Percentiles rank a stretch among this genome's conserved stretches.
These are phyloP conservation scores for Mamestra configurata DNA, from an alignment of 1,140 invertebrate species.

Conservation along the genomic window DNA sequence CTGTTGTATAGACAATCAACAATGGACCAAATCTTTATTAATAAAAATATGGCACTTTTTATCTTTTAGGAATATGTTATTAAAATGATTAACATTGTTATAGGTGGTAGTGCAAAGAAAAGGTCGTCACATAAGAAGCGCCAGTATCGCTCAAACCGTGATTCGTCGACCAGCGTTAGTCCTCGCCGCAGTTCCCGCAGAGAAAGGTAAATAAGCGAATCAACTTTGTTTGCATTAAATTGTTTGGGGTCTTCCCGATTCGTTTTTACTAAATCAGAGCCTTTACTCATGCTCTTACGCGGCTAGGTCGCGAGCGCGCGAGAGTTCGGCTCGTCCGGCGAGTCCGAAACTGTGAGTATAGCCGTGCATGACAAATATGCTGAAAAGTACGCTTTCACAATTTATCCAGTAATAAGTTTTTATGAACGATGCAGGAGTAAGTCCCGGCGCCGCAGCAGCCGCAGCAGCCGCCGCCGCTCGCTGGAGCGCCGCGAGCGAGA, in stretches of 20 bases:
- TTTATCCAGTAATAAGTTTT: background rate
- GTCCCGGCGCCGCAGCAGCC: constrained; percentile 79
- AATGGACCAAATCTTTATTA: background rate
- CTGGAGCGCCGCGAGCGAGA: constrained; percentile 84
- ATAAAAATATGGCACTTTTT: constrained; percentile 19
- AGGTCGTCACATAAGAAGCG: constrained; percentile 87
- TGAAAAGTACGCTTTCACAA: background rate
- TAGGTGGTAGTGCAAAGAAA: constrained; percentile 82
- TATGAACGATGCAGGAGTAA: constrained; percentile 71
- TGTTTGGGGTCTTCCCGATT: background rate
- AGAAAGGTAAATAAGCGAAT: constrained; percentile 74
- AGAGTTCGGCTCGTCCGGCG: constrained; percentile 34
- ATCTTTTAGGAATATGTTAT: background rate
- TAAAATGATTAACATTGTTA: background rate
- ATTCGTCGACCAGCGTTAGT: constrained; percentile 91
- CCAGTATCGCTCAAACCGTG: constrained; percentile 95
- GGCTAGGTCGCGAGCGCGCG: constrained; percentile 36
- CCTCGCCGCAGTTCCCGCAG: constrained; percentile 84
- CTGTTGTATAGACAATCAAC: background rate
- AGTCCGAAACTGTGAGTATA: constrained; percentile 39
- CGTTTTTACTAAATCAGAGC: background rate
- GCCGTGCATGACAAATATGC: background rate
- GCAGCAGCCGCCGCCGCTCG: constrained; percentile 80
- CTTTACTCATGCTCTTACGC: constrained; percentile 34
- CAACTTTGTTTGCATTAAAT: background rate